A percentile compares a stretch with the other conserved stretches of the same genome.
phyloP scores from a whole-genome alignment of 2,888 invertebrate species.

The Phalera bucephala region DNA sequence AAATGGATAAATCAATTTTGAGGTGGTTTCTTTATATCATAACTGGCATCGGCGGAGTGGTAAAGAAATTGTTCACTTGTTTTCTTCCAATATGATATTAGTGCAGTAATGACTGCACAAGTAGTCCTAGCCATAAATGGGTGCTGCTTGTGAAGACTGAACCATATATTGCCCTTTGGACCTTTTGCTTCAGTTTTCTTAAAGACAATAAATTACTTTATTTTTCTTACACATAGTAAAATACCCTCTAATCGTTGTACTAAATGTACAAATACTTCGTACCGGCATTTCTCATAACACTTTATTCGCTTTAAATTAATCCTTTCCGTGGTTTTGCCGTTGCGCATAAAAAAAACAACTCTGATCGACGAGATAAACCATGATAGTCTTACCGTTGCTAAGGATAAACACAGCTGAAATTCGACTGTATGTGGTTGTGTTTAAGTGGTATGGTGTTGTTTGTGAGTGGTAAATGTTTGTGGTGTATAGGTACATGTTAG shows the following conservation, averaged over 20 bases:
- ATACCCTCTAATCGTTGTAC: constrained; percentile 2
- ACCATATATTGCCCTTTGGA: too few species aligned
- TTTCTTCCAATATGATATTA: too few species aligned
- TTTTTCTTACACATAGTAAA: background rate
- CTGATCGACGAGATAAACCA: constrained; percentile 50
- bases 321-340: constrained; percentile 73
- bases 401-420: constrained; percentile 15
- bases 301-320: constrained; percentile 76
- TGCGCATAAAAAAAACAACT: constrained; percentile 62
- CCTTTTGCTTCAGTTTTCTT: too few species aligned
- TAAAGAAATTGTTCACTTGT: too few species aligned
- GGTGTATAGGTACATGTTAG: constrained; percentile 51
- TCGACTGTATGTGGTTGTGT: constrained; percentile 21
- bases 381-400: constrained; percentile 11
- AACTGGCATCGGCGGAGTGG: too few species aligned
- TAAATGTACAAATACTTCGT: constrained; percentile 2
- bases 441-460: constrained; percentile 21
- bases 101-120: too few species aligned
- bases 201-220: too few species aligned
- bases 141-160: too few species aligned
- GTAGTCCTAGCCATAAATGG: too few species aligned
- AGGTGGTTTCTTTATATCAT: too few species aligned
- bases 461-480: constrained; percentile 22
- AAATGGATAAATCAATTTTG: too few species aligned
- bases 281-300: constrained; percentile 48